Base-by-base conservation (phyloP, 2,888 invertebrate species). In the Dynastes hyllus region DNA sequence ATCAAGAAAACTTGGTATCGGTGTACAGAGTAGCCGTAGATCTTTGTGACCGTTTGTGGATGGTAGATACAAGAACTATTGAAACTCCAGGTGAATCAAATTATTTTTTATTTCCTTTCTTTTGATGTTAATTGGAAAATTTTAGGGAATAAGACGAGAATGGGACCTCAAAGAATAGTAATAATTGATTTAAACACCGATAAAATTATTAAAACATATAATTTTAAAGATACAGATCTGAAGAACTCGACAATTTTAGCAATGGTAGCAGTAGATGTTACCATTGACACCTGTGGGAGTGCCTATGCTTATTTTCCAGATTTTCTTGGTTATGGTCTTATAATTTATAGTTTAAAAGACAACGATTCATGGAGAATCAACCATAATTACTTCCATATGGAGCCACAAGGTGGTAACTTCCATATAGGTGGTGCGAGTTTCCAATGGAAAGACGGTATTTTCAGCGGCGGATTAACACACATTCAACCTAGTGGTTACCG, bases 371-470 rank as follows among this genome's bases (percentile, higher is more conserved):
- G 95, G 95, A 88, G 94, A 58, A 88, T 92, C n/a, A 85, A 86
- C 32, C 95, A 96, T 84, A 95, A 94, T 85, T 95, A 92, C 85
- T 95, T 95, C 88, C 91, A 91, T 84, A 92, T 95, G 83, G 94
- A 95, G 85, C 95, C 96, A 0, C 84, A 92, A 0, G 89, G 90
- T 84, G 94, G 95, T 0, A 92, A 94, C 82, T 91, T 94, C 78
- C 89, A 91, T 70, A 91, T 95, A 71, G 93, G 92, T 45, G 94
- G 93, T 0, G 91, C 93, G 83, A 88, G 90, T 0, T 96, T 95
- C 89, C 93, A 94, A 85, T 96, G 95, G 95, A 93, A 92, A 81
- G 96, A 96, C 85, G 95, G 95, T 0, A 90, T 96, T 9, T 95
- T 96, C 87, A 95, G 95, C 80, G 87, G 94, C 0, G 92, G 93